Evolutionary conservation across 2,113 vertebrate genomes (phyloP).

Genomic region (Callospermophilus lateralis): DNA sequence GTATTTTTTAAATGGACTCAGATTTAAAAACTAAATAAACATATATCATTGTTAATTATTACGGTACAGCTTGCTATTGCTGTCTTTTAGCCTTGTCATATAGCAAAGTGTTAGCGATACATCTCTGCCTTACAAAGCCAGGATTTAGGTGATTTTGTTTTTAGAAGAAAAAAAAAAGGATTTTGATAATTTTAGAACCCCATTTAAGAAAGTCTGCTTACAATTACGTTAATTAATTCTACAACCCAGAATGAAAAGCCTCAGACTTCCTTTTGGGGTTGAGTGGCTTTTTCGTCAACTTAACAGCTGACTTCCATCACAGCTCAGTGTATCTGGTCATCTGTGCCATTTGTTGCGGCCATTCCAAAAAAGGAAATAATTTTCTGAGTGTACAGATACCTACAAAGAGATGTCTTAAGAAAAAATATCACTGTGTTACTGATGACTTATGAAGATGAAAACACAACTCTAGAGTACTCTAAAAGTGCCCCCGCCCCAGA

Average conservation of each 20-base stretch:
- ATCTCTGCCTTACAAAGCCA: conserved; percentile 11
- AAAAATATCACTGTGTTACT: not conserved
- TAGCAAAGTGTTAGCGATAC: not conserved
- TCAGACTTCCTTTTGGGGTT: conserved; percentile 75
- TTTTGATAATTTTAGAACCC: conserved; percentile 54
- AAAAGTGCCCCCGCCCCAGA: not conserved
- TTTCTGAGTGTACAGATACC: not conserved
- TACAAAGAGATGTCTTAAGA: not conserved
- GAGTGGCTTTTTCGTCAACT: conserved; percentile 39
- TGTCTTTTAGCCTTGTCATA: not conserved
- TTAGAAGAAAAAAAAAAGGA: not conserved
- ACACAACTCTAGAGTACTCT: not conserved
- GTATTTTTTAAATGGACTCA: conserved; percentile 49
- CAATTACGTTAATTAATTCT: conserved; percentile 75
- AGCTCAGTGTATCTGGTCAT: conserved; percentile 32
- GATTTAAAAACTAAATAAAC: conserved; percentile 40
- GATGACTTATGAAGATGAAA: conserved; percentile 22
- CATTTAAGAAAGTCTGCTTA: conserved; percentile 63
- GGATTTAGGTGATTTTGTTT: conserved; percentile 44
- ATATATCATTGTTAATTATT: not conserved
- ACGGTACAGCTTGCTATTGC: not conserved
- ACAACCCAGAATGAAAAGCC: conserved; percentile 68
- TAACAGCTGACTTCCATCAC: conserved; percentile 71
- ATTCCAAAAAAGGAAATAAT: conserved; percentile 19
- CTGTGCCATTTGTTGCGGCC: conserved; percentile 46